These are phyloP conservation scores for Lucinisca nassula DNA, from an alignment of 2,888 invertebrate species.

Conservation along the genomic window DNA sequence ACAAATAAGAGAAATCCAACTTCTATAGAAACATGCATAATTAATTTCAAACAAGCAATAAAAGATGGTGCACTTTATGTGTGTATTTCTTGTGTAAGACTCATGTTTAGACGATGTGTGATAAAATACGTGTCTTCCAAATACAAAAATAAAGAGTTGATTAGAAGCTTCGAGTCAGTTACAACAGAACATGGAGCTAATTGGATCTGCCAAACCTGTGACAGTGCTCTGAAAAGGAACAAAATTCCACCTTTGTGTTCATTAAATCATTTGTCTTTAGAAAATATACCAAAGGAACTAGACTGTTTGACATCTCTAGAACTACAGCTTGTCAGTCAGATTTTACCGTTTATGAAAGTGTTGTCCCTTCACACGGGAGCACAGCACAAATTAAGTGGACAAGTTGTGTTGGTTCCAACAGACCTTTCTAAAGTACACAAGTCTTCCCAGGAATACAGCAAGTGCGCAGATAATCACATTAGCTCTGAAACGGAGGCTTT, in stretches of 20 bases:
- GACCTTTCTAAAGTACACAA: conserved; percentile 42
- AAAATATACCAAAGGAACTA: conserved; percentile 22
- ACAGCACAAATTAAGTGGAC: conserved; percentile 34
- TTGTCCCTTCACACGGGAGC: conserved; percentile 33
- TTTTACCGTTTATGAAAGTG: conserved; percentile 40
- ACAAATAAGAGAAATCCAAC: too few species aligned
- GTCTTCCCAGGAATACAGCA: conserved; percentile 31
- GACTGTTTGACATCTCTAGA: conserved; percentile 31
- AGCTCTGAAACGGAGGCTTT: conserved; percentile 46
- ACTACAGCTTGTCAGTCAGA: conserved; percentile 24
- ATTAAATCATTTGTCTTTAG: conserved; percentile 25
- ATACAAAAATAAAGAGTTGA: too few species aligned
- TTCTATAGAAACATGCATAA: too few species aligned
- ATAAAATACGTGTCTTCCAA: too few species aligned
- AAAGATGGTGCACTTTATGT: too few species aligned
- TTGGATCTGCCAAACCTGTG: conserved; percentile 32
- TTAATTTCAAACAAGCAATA: too few species aligned
- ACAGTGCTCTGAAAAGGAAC: conserved; percentile 19
- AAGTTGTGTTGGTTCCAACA: conserved; percentile 42
- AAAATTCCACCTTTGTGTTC: conserved; percentile 17
- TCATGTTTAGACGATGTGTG: too few species aligned
- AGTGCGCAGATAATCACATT: conserved; percentile 35
- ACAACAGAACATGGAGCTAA: neutral
- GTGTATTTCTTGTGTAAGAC: too few species aligned
- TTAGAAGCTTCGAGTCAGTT: too few species aligned